phyloP scores from a whole-genome alignment of 1,140 invertebrate genomes.

The Pentalonia nigronervosa region DNA sequence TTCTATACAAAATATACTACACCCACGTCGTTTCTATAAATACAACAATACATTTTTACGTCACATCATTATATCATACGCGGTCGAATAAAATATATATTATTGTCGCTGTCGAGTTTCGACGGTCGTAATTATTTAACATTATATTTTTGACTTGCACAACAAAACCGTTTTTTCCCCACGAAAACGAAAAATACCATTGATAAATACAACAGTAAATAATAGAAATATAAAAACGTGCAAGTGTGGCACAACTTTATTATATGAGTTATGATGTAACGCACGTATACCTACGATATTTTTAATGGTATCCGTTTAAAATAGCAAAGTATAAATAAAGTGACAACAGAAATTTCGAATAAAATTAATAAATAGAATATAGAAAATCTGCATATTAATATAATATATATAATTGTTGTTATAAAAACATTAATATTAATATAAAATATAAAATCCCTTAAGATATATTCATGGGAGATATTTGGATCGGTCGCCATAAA shows the following conservation, averaged over 20 bases:
- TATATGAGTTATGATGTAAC: neutral
- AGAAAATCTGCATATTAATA: no score
- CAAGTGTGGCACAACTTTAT: neutral
- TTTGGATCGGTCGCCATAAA: no score
- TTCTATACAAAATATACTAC: neutral
- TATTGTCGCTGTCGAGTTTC: neutral
- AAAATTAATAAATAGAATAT: neutral
- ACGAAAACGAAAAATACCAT: neutral
- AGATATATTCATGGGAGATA: no score
- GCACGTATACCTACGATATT: neutral
- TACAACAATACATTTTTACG: neutral
- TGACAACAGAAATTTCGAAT: neutral
- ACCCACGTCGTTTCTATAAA: neutral
- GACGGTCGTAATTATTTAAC: neutral
- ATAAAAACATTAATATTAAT: no score
- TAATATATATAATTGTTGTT: no score
- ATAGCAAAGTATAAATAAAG: neutral
- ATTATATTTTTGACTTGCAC: neutral
- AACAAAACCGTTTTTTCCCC: neutral
- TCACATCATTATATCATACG: neutral
- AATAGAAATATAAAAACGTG: neutral
- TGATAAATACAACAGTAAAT: neutral
- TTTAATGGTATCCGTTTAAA: neutral
- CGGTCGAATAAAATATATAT: neutral
- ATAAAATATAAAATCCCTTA: no score